Percentiles rank a stretch among this genome's conserved stretches.
These are phyloP conservation scores for Onychostruthus taczanowskii DNA, from an alignment of 2,113 vertebrate genomes.

Conservation along the genomic window DNA sequence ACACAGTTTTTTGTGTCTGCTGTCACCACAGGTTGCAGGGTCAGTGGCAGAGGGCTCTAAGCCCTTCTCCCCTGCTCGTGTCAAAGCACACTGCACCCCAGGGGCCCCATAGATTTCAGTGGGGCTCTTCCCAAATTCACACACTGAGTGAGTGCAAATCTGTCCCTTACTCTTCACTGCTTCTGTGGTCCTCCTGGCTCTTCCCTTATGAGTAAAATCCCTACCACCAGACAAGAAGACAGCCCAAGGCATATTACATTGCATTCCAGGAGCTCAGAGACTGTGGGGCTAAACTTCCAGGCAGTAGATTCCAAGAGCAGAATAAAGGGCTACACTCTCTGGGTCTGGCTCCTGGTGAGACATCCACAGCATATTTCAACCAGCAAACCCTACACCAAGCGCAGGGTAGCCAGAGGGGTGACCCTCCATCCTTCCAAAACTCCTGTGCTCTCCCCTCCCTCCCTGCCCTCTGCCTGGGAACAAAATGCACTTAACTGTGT, in stretches of 20 bases:
- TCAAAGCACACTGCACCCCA: not conserved
- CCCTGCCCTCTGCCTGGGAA: accelerated
- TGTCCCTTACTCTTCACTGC: not conserved
- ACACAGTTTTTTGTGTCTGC: not conserved
- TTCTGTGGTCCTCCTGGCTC: not conserved
- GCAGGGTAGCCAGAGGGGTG: accelerated
- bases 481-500: not conserved
- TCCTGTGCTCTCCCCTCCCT: accelerated
- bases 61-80: accelerated
- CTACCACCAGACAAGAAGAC: not conserved
- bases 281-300: too few relatives aligned
- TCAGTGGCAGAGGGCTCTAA: not conserved
- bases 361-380: not conserved
- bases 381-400: not conserved
- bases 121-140: not conserved
- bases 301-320: not conserved
- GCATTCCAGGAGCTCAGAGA: accelerated
- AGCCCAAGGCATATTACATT: accelerated
- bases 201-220: not conserved
- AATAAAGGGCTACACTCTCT: not conserved
- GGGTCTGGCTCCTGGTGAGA: not conserved
- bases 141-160: not conserved
- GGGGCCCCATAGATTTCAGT: not conserved
- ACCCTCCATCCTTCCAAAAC: not conserved
- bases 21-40: not conserved